Percentiles rank a stretch among this genome's conserved stretches.
Evolutionary conservation across 1,140 invertebrate species (phyloP).

Genomic region (Samia ricini): DNA sequence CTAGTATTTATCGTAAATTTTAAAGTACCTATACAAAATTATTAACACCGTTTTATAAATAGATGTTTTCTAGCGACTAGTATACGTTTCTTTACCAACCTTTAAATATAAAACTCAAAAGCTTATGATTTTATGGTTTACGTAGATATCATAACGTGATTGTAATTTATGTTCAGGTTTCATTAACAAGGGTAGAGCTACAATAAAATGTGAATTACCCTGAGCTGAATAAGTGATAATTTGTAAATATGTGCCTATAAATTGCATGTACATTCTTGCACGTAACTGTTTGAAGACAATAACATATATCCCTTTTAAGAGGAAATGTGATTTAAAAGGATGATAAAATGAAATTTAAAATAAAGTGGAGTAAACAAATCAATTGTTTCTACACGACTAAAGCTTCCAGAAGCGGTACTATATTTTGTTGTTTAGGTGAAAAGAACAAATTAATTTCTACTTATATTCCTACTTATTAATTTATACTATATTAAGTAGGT

Average conservation of each 20-base stretch:
- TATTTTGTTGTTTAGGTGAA: not conserved
- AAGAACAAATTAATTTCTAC: not conserved
- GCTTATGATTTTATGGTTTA: not conserved
- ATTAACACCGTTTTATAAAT: too few relatives aligned
- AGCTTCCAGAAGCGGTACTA: not conserved
- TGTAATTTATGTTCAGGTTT: constrained; percentile 16
- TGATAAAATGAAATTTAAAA: not conserved
- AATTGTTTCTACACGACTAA: not conserved
- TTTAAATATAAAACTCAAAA: not conserved
- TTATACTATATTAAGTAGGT: too few relatives aligned
- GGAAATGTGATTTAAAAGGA: not conserved
- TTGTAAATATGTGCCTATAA: constrained; percentile 60
- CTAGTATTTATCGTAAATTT: too few relatives aligned
- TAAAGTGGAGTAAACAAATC: not conserved
- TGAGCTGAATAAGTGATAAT: constrained; percentile 55
- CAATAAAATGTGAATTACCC: constrained; percentile 31
- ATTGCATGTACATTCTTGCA: constrained; percentile 43
- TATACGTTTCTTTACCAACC: too few relatives aligned
- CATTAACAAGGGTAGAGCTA: constrained; percentile 27
- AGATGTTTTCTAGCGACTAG: too few relatives aligned
- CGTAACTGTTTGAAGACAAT: constrained; percentile 18
- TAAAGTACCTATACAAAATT: too few relatives aligned
- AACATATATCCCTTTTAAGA: not conserved
- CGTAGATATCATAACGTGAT: constrained; percentile 1
- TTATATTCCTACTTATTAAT: too few relatives aligned